Conservation (phyloP, 2,888 invertebrate genomes). For the Phania funesta region DNA sequence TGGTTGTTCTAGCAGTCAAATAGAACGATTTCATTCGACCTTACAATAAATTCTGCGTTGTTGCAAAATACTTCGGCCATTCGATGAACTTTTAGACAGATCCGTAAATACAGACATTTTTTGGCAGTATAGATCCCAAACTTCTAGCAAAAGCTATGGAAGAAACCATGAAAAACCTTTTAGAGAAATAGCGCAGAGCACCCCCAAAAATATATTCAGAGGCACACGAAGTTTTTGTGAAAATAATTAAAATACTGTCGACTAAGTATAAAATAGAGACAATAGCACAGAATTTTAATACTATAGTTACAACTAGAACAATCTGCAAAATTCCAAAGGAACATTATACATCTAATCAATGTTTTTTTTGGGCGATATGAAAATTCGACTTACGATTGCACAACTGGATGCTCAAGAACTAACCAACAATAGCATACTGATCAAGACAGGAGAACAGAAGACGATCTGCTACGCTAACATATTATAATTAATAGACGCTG, state of each 20-base stretch:
- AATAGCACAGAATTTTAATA: background rate
- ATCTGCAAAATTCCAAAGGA: background rate
- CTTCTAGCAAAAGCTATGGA: background rate
- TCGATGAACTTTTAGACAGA: too few species aligned
- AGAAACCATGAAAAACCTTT: background rate
- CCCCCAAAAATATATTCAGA: background rate
- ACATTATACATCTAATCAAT: background rate
- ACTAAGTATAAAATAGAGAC: background rate
- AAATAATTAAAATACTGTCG: background rate
- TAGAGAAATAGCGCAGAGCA: background rate
- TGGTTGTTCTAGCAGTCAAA: background rate
- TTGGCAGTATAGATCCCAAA: background rate
- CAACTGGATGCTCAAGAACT: constrained; percentile 57
- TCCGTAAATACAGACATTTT: too few species aligned
- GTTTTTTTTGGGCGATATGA: background rate
- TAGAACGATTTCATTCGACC: constrained; percentile 1
- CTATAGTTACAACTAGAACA: constrained; percentile 12
- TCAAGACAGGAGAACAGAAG: constrained; percentile 48
- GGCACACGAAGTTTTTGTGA: background rate
- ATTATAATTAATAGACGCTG: constrained; percentile 47
- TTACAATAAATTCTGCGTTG: background rate
- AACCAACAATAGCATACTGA: constrained; percentile 57
- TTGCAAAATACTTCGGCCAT: background rate
- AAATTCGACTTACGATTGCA: background rate
- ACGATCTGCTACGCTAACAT: too few species aligned